phyloP scores from a whole-genome alignment of 2,113 vertebrate genomes.

The Balaenoptera acutorostrata region DNA sequence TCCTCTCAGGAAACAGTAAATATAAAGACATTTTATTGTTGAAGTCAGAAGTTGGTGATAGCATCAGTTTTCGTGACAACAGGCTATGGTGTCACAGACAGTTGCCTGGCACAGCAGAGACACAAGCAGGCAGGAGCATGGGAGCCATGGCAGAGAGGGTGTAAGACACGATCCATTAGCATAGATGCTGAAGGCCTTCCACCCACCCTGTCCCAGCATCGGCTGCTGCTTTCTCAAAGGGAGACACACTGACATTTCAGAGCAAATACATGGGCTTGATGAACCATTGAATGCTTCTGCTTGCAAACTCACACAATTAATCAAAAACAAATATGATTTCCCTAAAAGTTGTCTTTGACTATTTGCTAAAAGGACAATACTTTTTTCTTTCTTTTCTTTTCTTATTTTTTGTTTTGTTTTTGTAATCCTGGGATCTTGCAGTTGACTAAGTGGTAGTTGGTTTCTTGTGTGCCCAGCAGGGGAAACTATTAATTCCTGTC shows the following conservation, averaged over 20 bases:
- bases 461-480: neutral
- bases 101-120: neutral
- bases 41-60: neutral
- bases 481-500: neutral
- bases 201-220: rapidly evolving
- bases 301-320: neutral
- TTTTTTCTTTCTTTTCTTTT: neutral
- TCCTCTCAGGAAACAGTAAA: neutral
- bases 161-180: neutral
- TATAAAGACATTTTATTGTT: neutral
- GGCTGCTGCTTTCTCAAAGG: neutral
- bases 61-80: neutral
- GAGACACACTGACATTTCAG: neutral
- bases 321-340: neutral
- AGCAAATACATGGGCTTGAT: conserved; percentile 17
- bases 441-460: neutral
- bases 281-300: neutral
- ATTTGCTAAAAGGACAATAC: neutral
- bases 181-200: neutral
- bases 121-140: neutral
- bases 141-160: neutral
- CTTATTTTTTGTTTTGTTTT: neutral
- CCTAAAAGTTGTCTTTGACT: neutral
- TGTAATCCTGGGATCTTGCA: neutral
- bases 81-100: conserved; percentile 1